These are phyloP conservation scores for Knipowitschia caucasica DNA, from an alignment of 2,797 vertebrate genomes.

Conservation along the genomic window DNA sequence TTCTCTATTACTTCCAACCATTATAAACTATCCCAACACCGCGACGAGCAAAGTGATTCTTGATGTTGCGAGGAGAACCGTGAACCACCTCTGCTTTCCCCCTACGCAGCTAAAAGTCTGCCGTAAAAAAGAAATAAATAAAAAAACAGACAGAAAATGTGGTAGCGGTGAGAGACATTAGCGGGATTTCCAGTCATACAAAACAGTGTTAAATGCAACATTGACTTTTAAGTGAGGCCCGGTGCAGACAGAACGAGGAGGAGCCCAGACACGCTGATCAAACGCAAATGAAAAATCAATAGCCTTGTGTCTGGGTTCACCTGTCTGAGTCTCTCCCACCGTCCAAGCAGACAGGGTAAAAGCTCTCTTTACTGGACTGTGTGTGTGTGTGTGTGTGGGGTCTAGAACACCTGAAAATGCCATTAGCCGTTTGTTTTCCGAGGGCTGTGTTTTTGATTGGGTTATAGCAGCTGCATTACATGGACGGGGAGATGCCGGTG, in stretches of 20 bases:
- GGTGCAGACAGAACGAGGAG: constrained; percentile 1
- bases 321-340: background rate
- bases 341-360: constrained; percentile 1
- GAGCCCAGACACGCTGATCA: constrained; percentile 8
- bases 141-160: background rate
- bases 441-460: constrained; percentile 1
- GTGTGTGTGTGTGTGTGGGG: background rate
- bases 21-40: background rate
- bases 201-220: constrained; percentile 2
- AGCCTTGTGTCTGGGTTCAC: constrained; percentile 11
- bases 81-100: background rate
- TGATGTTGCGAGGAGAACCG: background rate
- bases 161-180: background rate
- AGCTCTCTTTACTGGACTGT: constrained; percentile 2
- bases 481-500: background rate
- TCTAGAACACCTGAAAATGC: constrained; percentile 1
- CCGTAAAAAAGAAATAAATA: background rate
- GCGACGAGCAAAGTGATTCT: background rate
- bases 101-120: background rate
- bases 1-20: no score
- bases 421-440: constrained; percentile 9
- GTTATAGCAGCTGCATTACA: constrained; percentile 6
- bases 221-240: constrained; percentile 2
- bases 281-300: constrained; percentile 36
- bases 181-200: constrained; percentile 6